These are phyloP conservation scores for Cepaea nemoralis DNA, from an alignment of 1,140 invertebrate species.

Conservation along the genomic window DNA sequence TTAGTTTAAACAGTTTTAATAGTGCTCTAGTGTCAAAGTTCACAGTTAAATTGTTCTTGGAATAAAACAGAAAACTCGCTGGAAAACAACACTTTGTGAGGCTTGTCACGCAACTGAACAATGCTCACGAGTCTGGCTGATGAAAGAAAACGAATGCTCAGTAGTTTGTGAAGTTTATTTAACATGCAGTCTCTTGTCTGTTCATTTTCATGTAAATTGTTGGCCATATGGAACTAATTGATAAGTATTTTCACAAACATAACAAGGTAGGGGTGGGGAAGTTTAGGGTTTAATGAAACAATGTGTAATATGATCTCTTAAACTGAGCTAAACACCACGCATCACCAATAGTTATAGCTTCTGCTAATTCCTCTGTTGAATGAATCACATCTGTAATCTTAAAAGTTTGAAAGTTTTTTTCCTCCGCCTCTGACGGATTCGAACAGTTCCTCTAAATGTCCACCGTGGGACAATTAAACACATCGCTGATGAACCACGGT, in stretches of 20 bases:
- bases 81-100: constrained; percentile 11
- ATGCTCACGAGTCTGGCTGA: neutral
- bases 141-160: neutral
- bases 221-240: neutral
- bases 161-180: constrained; percentile 1
- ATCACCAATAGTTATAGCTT: no score
- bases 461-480: no score
- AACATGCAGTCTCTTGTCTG: constrained; percentile 38
- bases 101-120: neutral
- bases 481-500: no score
- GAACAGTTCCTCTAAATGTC: no score
- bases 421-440: no score
- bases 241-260: neutral
- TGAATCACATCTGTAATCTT: no score
- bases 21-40: constrained; percentile 24
- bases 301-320: no score
- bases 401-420: no score
- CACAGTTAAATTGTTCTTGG: constrained; percentile 18
- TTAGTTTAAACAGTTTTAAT: neutral
- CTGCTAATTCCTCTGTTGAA: no score
- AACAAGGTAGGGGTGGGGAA: neutral
- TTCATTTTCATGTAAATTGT: constrained; percentile 4
- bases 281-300: neutral
- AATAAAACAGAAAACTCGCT: neutral
- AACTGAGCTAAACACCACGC: no score